phyloP scores from a whole-genome alignment of 23 tunicate genomes.

The Aplidium turbinatum region DNA sequence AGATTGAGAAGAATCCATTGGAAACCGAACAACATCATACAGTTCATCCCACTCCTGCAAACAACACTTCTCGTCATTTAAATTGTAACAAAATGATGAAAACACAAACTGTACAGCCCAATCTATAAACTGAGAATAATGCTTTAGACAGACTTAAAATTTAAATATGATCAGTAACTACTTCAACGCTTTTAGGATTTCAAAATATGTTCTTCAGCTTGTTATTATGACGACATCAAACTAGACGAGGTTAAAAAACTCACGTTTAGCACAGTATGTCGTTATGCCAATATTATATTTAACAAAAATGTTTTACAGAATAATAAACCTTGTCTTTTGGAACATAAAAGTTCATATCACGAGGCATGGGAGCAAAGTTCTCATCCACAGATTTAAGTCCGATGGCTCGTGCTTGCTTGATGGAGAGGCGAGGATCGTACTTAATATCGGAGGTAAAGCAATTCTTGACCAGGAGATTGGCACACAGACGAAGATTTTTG shows the following conservation, averaged over 20 bases:
- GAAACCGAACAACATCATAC: slow-evolving; percentile 92
- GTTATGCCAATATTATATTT: too few relatives aligned
- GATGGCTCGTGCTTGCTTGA: slow-evolving; percentile 70
- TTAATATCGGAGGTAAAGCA: slow-evolving; percentile 88
- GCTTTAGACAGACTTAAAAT: too few relatives aligned
- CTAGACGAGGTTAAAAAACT: too few relatives aligned
- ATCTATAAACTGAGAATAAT: too few relatives aligned
- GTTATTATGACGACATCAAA: too few relatives aligned
- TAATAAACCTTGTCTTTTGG: slow-evolving; percentile 90
- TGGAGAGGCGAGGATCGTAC: slow-evolving; percentile 85
- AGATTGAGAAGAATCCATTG: slow-evolving; percentile 27
- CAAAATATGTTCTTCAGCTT: too few relatives aligned
- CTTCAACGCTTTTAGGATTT: too few relatives aligned
- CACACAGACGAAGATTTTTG: slow-evolving; percentile 75
- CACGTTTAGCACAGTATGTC: too few relatives aligned
- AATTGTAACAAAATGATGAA: neutral
- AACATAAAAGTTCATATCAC: slow-evolving; percentile 85
- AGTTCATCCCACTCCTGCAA: slow-evolving; percentile 89
- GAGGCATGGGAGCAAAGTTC: slow-evolving; percentile 94
- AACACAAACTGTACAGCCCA: neutral
- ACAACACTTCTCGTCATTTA: neutral
- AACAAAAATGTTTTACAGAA: too few relatives aligned
- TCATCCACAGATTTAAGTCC: slow-evolving; percentile 86
- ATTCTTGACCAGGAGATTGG: slow-evolving; percentile 80
- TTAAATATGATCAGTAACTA: too few relatives aligned